Evolutionary conservation across 2,888 invertebrate species (phyloP).

Genomic region (Ceramica pisi): DNA sequence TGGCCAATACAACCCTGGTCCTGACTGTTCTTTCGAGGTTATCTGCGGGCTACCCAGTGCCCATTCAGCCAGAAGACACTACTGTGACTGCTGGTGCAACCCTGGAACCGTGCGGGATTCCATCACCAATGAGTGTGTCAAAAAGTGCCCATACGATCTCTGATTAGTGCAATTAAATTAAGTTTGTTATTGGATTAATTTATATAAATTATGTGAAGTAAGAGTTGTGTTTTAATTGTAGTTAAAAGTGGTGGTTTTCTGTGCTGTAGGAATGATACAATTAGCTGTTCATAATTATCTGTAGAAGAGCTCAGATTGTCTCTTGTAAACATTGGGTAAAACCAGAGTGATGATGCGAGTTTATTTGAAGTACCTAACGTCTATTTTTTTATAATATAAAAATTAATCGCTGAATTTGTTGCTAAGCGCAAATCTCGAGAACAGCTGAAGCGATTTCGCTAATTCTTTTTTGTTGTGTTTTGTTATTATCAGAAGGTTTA

Average conservation of each 20-base stretch:
- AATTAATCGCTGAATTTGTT: too few relatives aligned
- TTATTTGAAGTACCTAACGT: not conserved
- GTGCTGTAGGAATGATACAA: not conserved
- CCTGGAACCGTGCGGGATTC: conserved; percentile 70
- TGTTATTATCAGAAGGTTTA: too few relatives aligned
- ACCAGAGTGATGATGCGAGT: not conserved
- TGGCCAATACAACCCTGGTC: conserved; percentile 75
- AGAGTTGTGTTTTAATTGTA: conserved; percentile 34
- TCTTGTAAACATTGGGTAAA: conserved; percentile 28
- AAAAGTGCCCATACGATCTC: conserved; percentile 57
- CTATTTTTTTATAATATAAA: too few relatives aligned
- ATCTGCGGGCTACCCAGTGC: conserved; percentile 72
- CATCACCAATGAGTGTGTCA: conserved; percentile 68
- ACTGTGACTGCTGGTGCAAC: conserved; percentile 79
- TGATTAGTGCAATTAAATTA: not conserved
- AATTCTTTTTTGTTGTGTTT: too few relatives aligned
- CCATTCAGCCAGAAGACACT: conserved; percentile 70
- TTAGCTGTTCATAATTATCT: not conserved
- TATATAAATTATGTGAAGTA: conserved; percentile 33
- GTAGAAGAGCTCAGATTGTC: not conserved
- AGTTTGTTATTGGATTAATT: conserved; percentile 22
- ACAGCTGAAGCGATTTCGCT: too few relatives aligned
- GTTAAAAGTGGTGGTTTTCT: not conserved
- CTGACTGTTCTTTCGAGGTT: conserved; percentile 72
- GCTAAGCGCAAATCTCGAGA: too few relatives aligned